Percentiles rank a stretch among this genome's conserved stretches.
These are phyloP conservation scores for Nesoenas mayeri DNA, from an alignment of 2,113 vertebrate genomes.

Conservation along the genomic window DNA sequence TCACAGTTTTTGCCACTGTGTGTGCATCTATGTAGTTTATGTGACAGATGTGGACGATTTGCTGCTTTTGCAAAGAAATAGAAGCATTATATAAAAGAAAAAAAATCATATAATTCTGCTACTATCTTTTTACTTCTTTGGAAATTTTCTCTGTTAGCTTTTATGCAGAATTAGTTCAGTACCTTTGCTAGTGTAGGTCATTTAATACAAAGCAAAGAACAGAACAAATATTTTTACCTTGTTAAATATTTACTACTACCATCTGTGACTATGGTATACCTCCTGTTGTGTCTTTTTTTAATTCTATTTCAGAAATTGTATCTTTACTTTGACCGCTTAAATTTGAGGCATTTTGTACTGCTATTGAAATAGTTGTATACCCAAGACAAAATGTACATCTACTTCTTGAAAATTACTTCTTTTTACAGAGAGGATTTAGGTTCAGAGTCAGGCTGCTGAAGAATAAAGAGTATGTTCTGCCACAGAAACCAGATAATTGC, in stretches of 20 bases:
- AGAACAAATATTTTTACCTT: neutral
- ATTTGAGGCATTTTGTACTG: neutral
- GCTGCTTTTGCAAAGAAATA: no score
- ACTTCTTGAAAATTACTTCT: neutral
- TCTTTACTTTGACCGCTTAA: neutral
- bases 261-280: neutral
- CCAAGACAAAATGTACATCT: neutral
- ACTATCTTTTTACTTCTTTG: neutral
- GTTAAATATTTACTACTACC: neutral
- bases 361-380: neutral
- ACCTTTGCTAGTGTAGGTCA: neutral
- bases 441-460: neutral
- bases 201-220: neutral
- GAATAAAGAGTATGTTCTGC: neutral
- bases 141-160: neutral
- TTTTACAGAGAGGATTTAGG: neutral
- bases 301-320: neutral
- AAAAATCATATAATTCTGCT: neutral
- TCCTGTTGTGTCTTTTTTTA: neutral
- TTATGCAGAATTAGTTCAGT: neutral
- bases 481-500: neutral
- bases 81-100: neutral
- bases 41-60: neutral
- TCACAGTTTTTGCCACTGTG: neutral
- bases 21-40: neutral